Evolutionary conservation across 2,797 vertebrate species (phyloP).

Genomic region (Silurus lanzhouensis): DNA sequence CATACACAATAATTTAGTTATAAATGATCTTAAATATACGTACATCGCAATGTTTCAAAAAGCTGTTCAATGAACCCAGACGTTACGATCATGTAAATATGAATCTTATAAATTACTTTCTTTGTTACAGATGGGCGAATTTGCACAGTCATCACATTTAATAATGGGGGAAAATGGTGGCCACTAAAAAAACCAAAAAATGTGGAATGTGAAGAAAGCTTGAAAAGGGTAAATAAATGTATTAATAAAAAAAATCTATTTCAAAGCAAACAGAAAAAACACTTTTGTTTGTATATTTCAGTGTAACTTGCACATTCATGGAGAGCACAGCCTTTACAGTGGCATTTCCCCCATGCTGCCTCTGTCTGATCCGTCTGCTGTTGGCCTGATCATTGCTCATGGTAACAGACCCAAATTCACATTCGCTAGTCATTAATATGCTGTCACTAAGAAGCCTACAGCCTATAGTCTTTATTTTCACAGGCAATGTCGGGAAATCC

Average conservation of each 20-base stretch:
- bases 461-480: background rate
- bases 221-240: conserved; percentile 59
- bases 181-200: conserved; percentile 75
- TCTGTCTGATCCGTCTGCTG: conserved; percentile 72
- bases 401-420: conserved; percentile 62
- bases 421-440: background rate
- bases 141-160: conserved; percentile 77
- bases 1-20: too few relatives aligned
- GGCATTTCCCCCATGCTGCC: conserved; percentile 73
- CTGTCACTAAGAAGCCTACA: background rate
- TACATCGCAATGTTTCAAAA: too few relatives aligned
- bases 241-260: background rate
- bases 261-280: background rate
- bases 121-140: conserved; percentile 73
- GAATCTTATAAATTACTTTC: background rate
- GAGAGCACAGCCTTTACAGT: conserved; percentile 77
- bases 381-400: conserved; percentile 78
- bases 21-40: too few relatives aligned
- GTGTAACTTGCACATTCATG: conserved; percentile 82
- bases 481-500: conserved; percentile 79
- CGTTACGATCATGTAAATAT: background rate
- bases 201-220: conserved; percentile 67
- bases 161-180: conserved; percentile 76
- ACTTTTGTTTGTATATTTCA: conserved; percentile 50
- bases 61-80: too few relatives aligned